These are phyloP conservation scores for Caenorhabditis angaria DNA, from an alignment of 2,888 invertebrate species.

Conservation along the genomic window DNA sequence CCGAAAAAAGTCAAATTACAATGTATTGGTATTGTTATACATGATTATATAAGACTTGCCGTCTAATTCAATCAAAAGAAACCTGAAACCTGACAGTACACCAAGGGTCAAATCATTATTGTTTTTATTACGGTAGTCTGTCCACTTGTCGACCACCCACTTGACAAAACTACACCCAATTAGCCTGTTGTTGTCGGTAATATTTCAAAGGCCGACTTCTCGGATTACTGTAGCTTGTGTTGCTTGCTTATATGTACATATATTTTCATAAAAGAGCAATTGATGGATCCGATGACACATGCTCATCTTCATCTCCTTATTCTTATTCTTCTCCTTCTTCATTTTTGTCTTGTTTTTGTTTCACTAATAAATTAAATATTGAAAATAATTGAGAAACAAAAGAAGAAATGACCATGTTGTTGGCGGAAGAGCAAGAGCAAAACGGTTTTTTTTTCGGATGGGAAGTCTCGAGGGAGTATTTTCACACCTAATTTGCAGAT, in stretches of 20 bases:
- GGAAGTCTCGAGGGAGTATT: conserved; percentile 36
- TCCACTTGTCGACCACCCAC: conserved; percentile 3
- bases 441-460: not conserved
- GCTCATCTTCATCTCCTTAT: not conserved
- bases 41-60: conserved; percentile 24
- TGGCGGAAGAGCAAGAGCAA: not conserved
- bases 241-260: conserved; percentile 7
- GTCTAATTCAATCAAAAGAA: conserved; percentile 13
- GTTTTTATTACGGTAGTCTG: not conserved
- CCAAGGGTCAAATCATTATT: conserved; percentile 5
- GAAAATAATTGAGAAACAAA: conserved; percentile 45
- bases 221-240: conserved; percentile 41
- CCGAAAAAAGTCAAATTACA: conserved; percentile 4
- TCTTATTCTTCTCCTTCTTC: not conserved
- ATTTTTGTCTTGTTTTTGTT: too few species aligned
- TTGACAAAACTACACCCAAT: conserved; percentile 9
- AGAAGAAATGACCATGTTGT: too few species aligned
- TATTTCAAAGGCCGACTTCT: conserved; percentile 21
- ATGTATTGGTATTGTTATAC: conserved; percentile 21
- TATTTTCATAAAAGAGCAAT: too few species aligned
- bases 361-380: too few species aligned
- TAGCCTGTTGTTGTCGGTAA: conserved; percentile 24
- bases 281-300: conserved; percentile 34
- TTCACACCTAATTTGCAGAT: conserved; percentile 50
- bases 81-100: conserved; percentile 1